Base-by-base conservation (phyloP, 2,888 invertebrate genomes). In the Rosalia funebris region DNA sequence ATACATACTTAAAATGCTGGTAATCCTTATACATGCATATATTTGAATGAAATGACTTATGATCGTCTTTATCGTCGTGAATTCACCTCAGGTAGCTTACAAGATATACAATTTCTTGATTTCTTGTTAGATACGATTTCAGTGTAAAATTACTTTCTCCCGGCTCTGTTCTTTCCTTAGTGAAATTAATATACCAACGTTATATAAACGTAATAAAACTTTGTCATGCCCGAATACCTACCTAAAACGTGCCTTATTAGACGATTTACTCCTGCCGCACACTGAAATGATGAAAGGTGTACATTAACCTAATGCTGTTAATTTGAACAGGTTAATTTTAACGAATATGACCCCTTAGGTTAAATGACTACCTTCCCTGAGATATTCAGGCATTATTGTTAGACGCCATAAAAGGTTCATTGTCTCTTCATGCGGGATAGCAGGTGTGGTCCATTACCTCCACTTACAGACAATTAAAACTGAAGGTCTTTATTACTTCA, bases 371-470 rank as follows among this genome's bases (percentile, higher is more conserved):
- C 67, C 64, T 64, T 64, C 52, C 52, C 41, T 16, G 37, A 42
- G 48, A 52, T 36, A 39, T 14, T 39, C 48, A 57, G 50, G 37
- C 48, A 44, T 60, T 31, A 48, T 50, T 50, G 52, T 45, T 48
- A 41, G 34, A 32, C 48, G 47, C 36, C 45, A 48, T 57, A 46
- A 59, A 34, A 59, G 63, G 61, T 63, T 60, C 56, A 71, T 74
- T 72, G 74, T 71, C 68, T 71, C 62, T 14, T 48, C 65, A 76
- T 76, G 76, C 75, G 77, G 75, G 74, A 76, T 63, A 69, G 75
- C 79, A 79, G 79, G 79, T 79, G 79, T 79, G 75, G 76, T 75
- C 77, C 74, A 78, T 78, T 78, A 79, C 78, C 79, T 79, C 74
- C 75, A 78, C 75, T 78, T 78, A 77, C 69, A 71, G 63, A 74